Evolutionary conservation across 2,113 vertebrate species (phyloP), one percentile per base, ranked within the genome.

Genomic region (Syngnathus typhle): DNA sequence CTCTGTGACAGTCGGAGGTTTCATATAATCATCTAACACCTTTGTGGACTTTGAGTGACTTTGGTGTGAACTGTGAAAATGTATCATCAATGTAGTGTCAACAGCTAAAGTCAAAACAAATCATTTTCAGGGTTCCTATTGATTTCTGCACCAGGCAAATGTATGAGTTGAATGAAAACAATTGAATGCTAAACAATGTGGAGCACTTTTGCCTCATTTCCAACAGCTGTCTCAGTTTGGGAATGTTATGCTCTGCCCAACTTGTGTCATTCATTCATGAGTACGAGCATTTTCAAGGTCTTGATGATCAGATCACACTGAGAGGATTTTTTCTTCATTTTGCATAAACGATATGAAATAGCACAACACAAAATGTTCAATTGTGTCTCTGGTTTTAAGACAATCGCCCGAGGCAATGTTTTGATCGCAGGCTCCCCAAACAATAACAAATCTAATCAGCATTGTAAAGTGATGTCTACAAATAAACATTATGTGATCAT

Each of bases 101-200:
- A 32, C 27, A 32, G 27, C 27, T 32, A 32, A 3, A 32, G 27
- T 32, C 2, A 32, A 32, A 32, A 32, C n/a, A 52, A 51, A 51
- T 6, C 2, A 11, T 52, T 13, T 5, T 49, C 16, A 16, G 18
- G 7, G 16, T 47, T 47, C 16, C 2, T 19, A 3, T 5, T 6
- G 6, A 6, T 47, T 47, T 15, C 15, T 46, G 44, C 46, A 47
- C 16, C 6, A 16, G 15, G 46, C 12, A 47, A 5, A 16, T 47
- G 46, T 27, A 27, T 47, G 16, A n/a, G 49, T n/a, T 52, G 58
- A 5, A 19, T 19, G 36, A 58, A 69, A 49, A 54, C 56, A 19
- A 52, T 73, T 65, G 65, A 65, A 56, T 52, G 73, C 70, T 64
- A 59, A 12, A 7, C 62, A 59, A 39, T 51, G n/a, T 37, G 15